A percentile compares a stretch with the other conserved stretches of the same genome.
Conservation (phyloP, 2,888 invertebrate genomes). For the Busseola fusca region DNA sequence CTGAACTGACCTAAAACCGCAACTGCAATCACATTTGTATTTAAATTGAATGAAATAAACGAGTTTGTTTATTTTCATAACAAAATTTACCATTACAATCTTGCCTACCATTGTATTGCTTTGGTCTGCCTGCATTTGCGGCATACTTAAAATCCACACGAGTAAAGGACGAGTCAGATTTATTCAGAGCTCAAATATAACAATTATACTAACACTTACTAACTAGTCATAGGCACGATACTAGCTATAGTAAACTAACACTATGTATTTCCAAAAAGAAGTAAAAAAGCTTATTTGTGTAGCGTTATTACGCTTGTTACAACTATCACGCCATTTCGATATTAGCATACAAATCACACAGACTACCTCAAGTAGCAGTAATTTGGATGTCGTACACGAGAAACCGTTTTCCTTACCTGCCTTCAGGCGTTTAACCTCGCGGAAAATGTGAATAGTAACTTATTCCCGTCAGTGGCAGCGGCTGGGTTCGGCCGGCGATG, state of each 20-base stretch:
- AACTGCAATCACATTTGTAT: constrained; percentile 12
- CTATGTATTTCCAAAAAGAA: constrained; percentile 7
- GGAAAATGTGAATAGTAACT: constrained; percentile 60
- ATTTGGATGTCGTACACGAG: constrained; percentile 54
- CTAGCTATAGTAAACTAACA: background rate
- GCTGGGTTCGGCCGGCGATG: constrained; percentile 54
- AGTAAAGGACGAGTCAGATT: constrained; percentile 41
- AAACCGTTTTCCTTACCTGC: constrained; percentile 49
- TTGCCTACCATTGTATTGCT: constrained; percentile 54
- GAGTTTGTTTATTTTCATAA: constrained; percentile 22
- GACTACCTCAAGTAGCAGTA: constrained; percentile 41
- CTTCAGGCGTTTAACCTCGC: constrained; percentile 44
- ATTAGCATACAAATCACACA: constrained; percentile 44
- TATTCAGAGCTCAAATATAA: constrained; percentile 9
- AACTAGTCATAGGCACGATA: background rate
- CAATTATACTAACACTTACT: background rate
- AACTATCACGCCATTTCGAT: constrained; percentile 35
- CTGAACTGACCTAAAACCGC: constrained; percentile 4
- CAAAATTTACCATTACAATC: constrained; percentile 48
- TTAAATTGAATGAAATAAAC: constrained; percentile 31
- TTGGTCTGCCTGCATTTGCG: constrained; percentile 54
- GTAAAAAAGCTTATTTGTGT: background rate
- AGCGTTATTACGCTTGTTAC: background rate
- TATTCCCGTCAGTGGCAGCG: constrained; percentile 53
- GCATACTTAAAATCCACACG: constrained; percentile 54